phyloP scores from a whole-genome alignment of 2,113 vertebrate species.

The Anoura caudifer region DNA sequence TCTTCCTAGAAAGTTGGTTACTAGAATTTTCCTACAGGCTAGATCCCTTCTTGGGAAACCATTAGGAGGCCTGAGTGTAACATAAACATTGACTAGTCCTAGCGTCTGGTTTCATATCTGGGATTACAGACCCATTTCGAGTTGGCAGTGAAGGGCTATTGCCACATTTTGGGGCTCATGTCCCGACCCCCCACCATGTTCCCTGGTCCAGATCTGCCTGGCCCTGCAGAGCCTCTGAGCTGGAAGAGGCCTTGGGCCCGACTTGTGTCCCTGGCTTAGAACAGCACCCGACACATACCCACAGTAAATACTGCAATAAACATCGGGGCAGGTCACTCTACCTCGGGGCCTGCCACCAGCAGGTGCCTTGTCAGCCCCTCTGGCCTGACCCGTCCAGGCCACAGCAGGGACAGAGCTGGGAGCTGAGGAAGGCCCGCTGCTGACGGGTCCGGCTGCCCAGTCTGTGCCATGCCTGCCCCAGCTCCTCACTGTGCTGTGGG shows the following conservation, averaged over 20 bases:
- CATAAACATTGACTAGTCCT: background rate
- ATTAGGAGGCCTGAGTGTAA: too few relatives aligned
- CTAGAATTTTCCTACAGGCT: background rate
- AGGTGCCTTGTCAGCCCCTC: background rate
- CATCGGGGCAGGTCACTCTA: background rate
- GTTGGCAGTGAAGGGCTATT: background rate
- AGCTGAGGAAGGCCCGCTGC: background rate
- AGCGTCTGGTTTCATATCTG: background rate
- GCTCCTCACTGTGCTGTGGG: background rate
- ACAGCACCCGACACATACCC: background rate
- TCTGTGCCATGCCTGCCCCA: background rate
- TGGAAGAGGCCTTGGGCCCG: background rate
- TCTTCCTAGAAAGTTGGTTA: constrained; percentile 5
- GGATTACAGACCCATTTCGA: background rate
- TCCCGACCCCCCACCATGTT: rapidly evolving
- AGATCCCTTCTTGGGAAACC: background rate
- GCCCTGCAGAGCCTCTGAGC: background rate
- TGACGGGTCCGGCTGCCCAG: too few relatives aligned
- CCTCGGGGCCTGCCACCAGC: background rate
- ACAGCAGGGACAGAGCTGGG: background rate
- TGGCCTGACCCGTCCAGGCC: background rate
- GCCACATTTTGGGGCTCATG: background rate
- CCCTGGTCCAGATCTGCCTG: background rate
- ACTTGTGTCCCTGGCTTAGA: too few relatives aligned
- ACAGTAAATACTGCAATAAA: background rate